Conservation (phyloP, 2,888 invertebrate genomes). For the Luperina nickerlii region DNA sequence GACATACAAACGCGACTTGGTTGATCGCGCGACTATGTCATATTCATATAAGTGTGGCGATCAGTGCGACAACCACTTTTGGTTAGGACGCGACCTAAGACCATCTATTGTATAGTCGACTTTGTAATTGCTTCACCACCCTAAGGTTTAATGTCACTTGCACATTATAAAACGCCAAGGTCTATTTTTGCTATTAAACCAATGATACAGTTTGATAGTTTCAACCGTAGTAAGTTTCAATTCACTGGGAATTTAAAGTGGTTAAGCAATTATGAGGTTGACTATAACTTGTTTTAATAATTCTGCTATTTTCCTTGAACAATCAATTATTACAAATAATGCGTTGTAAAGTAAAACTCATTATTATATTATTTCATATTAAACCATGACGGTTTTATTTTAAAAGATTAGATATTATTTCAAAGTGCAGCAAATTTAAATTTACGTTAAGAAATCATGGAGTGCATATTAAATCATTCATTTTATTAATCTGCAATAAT, state of each 20-base stretch:
- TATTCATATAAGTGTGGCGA: not conserved
- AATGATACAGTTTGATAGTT: not conserved
- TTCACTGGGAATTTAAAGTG: not conserved
- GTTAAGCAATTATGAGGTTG: not conserved
- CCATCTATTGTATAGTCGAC: not conserved
- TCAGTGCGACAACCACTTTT: not conserved
- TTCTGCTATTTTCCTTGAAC: not conserved
- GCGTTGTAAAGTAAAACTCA: slow-evolving; percentile 2
- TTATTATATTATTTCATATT: not conserved
- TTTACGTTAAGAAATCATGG: slow-evolving; percentile 1
- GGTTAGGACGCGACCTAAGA: not conserved
- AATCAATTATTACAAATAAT: slow-evolving; percentile 14
- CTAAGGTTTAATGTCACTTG: not conserved
- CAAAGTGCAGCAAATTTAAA: slow-evolving; percentile 2
- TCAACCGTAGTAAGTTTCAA: not conserved
- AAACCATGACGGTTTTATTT: not conserved
- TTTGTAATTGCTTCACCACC: not conserved
- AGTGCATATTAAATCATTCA: not conserved
- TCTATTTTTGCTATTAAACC: not conserved
- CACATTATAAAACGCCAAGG: not conserved
- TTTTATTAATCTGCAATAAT: not conserved
- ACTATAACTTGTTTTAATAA: not conserved
- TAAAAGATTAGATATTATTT: slow-evolving; percentile 4
- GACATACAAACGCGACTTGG: not conserved
- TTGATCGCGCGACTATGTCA: not conserved